Evolutionary conservation across 2,113 vertebrate genomes (phyloP), one percentile per base, ranked within the genome.

Genomic region (Oreochromis tanganicae): DNA sequence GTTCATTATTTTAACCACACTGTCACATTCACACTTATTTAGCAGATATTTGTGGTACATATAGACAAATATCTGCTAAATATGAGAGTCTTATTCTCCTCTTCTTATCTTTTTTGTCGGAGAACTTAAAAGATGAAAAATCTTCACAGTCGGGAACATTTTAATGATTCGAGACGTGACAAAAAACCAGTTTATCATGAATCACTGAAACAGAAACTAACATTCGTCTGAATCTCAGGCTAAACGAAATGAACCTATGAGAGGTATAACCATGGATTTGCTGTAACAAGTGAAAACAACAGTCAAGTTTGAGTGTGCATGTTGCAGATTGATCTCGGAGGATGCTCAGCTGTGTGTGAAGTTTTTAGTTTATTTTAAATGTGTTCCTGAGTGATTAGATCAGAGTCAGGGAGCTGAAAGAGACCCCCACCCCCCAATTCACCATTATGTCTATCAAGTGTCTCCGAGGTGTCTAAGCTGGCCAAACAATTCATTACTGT

Each of bases 301-400:
- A 17, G 41, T 29, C 21, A 29, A 29, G 41, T 46, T 0, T 75
- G 5, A 48, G 24, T 48, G 38, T 46, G 14, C 21, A 17, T 46
- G 24, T 46, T 75, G 21, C 3, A 73, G 41, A 48, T 46, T 29
- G 71, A 29, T 48, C 71, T 73, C 5, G 17, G 43, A 75, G 24
- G 43, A 75, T 29, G 24, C 24, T 50, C 43, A 32, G 24, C 43
- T 75, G 43, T 29, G 43, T 75, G 24, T 32, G 16, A 75, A 66
- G 14, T 19, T 19, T 48, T 48, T 0, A 48, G 38, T 75, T 75
- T 12, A 19, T 50, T 50, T 32, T 50, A 50, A 75, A 75, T 48
- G 9, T 48, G 71, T 7, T 7, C 24, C 71, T 48, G 71, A 75
- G 71, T 75, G 71, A 75, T 75, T 50, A 29, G 43, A 75, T 50